These are phyloP conservation scores for Miichthys miiuy DNA, from an alignment of 2,797 vertebrate species.

Conservation along the genomic window DNA sequence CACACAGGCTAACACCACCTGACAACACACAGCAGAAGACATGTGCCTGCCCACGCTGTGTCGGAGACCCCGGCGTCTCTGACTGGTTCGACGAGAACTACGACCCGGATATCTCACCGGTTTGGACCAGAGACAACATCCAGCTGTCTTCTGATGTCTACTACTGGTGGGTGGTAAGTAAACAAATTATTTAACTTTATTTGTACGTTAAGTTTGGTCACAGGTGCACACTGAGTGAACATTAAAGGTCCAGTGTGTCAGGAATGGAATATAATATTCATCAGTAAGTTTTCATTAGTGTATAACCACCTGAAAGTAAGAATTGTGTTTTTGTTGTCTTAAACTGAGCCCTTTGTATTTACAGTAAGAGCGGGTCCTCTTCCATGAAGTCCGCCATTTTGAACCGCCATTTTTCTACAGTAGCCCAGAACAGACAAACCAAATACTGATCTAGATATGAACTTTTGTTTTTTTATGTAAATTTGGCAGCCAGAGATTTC, in stretches of 20 bases:
- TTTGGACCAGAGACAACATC: constrained; percentile 96
- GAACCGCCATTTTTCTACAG: no score
- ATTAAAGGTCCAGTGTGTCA: neutral
- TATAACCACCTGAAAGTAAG: no score
- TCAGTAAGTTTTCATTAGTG: no score
- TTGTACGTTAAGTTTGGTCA: neutral
- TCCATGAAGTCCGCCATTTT: no score
- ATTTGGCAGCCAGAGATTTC: no score
- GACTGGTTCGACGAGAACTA: constrained; percentile 96
- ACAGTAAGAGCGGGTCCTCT: no score
- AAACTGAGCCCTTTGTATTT: no score
- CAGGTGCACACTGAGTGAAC: neutral
- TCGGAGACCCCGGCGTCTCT: constrained; percentile 86
- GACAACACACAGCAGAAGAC: constrained; percentile 81
- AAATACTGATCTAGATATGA: no score
- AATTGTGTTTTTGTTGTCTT: no score
- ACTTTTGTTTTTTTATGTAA: no score
- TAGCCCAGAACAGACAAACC: no score
- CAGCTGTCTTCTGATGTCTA: constrained; percentile 93
- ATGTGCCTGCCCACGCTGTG: constrained; percentile 90
- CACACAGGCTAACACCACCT: constrained; percentile 68
- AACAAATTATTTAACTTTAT: neutral
- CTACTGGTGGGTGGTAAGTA: constrained; percentile 99
- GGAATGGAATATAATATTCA: no score
- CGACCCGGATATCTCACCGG: constrained; percentile 89